Conservation (phyloP, 92 coral and sea anemone genomes). For the Metridium senile region DNA sequence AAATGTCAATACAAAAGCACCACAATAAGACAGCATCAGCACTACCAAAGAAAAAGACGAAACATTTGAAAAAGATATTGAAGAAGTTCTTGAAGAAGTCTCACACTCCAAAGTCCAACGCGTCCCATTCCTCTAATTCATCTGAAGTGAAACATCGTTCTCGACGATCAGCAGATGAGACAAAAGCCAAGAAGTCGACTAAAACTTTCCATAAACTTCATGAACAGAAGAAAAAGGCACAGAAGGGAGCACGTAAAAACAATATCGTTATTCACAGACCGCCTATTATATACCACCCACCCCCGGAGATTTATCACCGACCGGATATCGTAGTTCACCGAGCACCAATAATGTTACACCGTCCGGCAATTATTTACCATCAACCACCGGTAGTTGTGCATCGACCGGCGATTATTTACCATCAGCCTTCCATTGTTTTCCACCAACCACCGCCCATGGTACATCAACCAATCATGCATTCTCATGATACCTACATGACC, state of each 20-base stretch:
- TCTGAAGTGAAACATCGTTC: slow-evolving; percentile 28
- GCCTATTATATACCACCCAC: slow-evolving; percentile 99
- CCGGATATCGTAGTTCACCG: slow-evolving; percentile 99
- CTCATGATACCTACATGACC: slow-evolving; percentile 93
- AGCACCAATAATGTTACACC: slow-evolving; percentile 92
- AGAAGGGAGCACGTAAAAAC: slow-evolving; percentile 80
- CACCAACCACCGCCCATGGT: slow-evolving; percentile 98
- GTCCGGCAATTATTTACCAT: slow-evolving; percentile 95
- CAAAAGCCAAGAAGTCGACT: slow-evolving; percentile 13
- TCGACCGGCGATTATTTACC: slow-evolving; percentile 96
- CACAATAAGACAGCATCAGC: slow-evolving; percentile 15
- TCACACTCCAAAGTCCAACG: slow-evolving; percentile 40
- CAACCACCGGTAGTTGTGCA: slow-evolving; percentile 99
- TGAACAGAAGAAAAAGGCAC: slow-evolving; percentile 72
- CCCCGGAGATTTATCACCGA: slow-evolving; percentile 98
- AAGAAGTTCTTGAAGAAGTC: slow-evolving; percentile 43
- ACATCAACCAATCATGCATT: slow-evolving; percentile 91
- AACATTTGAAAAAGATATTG: slow-evolving; percentile 34
- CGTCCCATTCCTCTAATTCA: slow-evolving; percentile 13
- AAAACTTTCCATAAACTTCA: slow-evolving; percentile 29
- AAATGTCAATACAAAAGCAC: slow-evolving; percentile 62
- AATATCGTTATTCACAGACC: slow-evolving; percentile 95
- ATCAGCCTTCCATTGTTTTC: slow-evolving; percentile 95
- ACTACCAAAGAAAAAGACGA: slow-evolving; percentile 20
- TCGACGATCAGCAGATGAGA: slow-evolving; percentile 38